phyloP scores from a whole-genome alignment of 2,888 invertebrate genomes.

The Amphipoea lucens region DNA sequence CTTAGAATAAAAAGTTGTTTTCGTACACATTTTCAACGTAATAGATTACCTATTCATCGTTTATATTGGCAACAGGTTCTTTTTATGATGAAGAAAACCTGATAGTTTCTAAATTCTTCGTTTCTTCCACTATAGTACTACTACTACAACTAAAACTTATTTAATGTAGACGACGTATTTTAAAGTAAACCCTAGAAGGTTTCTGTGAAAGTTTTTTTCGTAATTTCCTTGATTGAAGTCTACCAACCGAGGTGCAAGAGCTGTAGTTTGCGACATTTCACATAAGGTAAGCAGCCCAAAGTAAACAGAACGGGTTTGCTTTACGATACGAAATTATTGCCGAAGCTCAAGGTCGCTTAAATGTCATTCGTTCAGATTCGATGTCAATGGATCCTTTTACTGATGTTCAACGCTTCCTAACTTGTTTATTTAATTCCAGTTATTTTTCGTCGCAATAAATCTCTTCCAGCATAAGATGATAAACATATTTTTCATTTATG shows the following conservation, averaged over 20 bases:
- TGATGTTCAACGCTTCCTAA: conserved; percentile 2
- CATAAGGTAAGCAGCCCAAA: conserved; percentile 44
- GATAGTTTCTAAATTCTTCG: not conserved
- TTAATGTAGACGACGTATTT: not conserved
- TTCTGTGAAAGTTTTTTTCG: conserved; percentile 15
- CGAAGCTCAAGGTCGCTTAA: conserved; percentile 58
- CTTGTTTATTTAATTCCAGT: conserved; percentile 7
- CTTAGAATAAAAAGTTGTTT: conserved; percentile 5
- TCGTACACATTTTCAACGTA: conserved; percentile 1
- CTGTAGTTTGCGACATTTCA: conserved; percentile 35
- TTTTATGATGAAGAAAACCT: conserved; percentile 2
- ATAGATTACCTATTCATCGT: conserved; percentile 10
- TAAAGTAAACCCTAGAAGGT: conserved; percentile 2
- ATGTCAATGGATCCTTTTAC: conserved; percentile 32
- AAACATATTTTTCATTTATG: conserved; percentile 26
- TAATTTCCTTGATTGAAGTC: conserved; percentile 21
- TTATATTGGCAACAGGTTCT: conserved; percentile 27
- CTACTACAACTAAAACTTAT: too few species aligned
- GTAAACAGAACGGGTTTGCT: conserved; percentile 56
- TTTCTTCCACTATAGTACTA: not conserved
- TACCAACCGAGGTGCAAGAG: conserved; percentile 17
- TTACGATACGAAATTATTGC: conserved; percentile 50
- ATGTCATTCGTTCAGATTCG: conserved; percentile 51
- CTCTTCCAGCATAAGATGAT: not conserved
- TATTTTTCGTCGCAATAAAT: conserved; percentile 16